A percentile compares a stretch with the other conserved stretches of the same genome.
Evolutionary conservation across 2,113 vertebrate species (phyloP).

Genomic region (Vulpes lagopus): DNA sequence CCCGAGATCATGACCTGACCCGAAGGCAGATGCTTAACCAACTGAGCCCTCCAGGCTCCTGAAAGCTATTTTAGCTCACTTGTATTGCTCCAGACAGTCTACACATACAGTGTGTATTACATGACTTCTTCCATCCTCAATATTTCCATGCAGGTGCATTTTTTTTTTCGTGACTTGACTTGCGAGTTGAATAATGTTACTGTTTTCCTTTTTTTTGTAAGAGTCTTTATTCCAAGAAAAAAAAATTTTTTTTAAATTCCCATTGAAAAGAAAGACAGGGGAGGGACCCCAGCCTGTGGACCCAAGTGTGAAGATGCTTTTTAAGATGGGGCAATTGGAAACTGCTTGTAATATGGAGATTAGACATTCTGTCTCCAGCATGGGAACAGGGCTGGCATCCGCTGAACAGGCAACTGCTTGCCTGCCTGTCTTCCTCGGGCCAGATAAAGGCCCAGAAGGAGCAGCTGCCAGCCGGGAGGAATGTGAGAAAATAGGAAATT

Average conservation of each 20-base stretch:
- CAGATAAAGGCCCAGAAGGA: slow-evolving; percentile 78
- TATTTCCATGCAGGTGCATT: slow-evolving; percentile 61
- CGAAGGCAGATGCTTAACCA: background rate
- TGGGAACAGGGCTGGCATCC: slow-evolving; percentile 64
- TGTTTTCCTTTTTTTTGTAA: slow-evolving; percentile 62
- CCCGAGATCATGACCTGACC: background rate
- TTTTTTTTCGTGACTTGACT: slow-evolving; percentile 60
- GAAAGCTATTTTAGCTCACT: slow-evolving; percentile 51
- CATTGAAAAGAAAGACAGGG: slow-evolving; percentile 61
- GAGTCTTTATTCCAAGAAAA: slow-evolving; percentile 47
- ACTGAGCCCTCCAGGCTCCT: background rate
- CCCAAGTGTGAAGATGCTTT: slow-evolving; percentile 76
- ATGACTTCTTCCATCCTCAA: slow-evolving; percentile 29
- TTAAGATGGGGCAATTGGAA: slow-evolving; percentile 80
- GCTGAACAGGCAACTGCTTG: slow-evolving; percentile 74
- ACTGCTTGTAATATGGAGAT: slow-evolving; percentile 82
- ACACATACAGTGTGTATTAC: slow-evolving; percentile 53
- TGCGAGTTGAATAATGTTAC: background rate
- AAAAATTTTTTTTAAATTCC: slow-evolving; percentile 41
- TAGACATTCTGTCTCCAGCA: slow-evolving; percentile 82
- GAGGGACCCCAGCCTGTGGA: slow-evolving; percentile 62
- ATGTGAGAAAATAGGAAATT: slow-evolving; percentile 75
- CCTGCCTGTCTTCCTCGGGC: slow-evolving; percentile 58
- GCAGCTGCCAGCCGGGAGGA: slow-evolving; percentile 81
- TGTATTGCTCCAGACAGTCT: slow-evolving; percentile 53